Evolutionary conservation across 2,113 vertebrate genomes (phyloP), one percentile per base, ranked within the genome.

Genomic region (Hemibagrus wyckioides): DNA sequence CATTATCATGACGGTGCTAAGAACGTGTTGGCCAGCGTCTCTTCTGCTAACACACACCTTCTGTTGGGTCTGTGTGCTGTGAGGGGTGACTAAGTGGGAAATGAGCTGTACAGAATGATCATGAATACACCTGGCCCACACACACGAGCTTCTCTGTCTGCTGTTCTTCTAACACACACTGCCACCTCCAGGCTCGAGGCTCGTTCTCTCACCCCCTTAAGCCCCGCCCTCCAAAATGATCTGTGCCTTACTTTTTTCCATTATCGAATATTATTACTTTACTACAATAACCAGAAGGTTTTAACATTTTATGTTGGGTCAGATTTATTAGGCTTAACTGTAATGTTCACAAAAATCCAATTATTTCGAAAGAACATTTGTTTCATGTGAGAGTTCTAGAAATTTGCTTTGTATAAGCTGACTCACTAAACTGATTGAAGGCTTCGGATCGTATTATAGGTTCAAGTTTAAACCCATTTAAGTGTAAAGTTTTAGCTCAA

Each of bases 31-130:
- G 90, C 73, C 44, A 41, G 59, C 59, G 25, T 61, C 63, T 85
- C 90, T 90, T 90, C 92, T 92, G 92, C 93, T 92, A 94, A 92
- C 92, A 90, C 89, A 92, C 92, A 92, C 93, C 93, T 93, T 93
- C 90, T 93, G 93, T 90, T 91, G 89, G 88, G 88, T 89, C 91
- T 94, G 95, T 94, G 92, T 93, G 90, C 92, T 92, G 92, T 89
- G 92, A 91, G 90, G 91, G 93, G 79, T 94, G 93, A 94, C 90
- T 94, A 93, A 94, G 92, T 93, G 92, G 91, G 92, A 94, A 95
- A 95, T 94, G 94, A 92, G 90, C 92, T 94, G 93, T 95, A 93
- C 93, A 93, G 94, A 94, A 94, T 92, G 89, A 93, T 93, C 91
- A 93, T 95, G 93, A 94, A 93, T 94, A 93, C 91, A 92, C 89